Evolutionary conservation across 2,797 vertebrate genomes (phyloP), one percentile per base, ranked within the genome.

Genomic region (Erpetoichthys calabaricus): DNA sequence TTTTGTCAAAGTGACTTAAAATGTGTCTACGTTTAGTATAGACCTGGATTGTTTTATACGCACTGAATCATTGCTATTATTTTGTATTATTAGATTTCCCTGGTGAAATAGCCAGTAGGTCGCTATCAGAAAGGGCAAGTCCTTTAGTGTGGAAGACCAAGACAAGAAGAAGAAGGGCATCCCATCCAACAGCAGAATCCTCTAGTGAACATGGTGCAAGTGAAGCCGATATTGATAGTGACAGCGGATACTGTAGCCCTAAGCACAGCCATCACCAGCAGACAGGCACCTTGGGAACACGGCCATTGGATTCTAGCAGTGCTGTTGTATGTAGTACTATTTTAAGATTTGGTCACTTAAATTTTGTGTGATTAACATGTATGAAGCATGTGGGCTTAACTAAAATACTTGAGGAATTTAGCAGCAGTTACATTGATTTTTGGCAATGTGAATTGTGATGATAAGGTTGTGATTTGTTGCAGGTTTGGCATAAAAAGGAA

Each of bases 201-300:
- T 97, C 91, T 43, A 92, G 84, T 1, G 95, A 98, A 53, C 92
- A 91, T 60, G 91, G 92, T 0, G 85, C 89, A 8, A 92, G 91
- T 1, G 95, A 98, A 77, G 94, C 91, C 0, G 95, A 98, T 59
- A 94, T 98, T n/a, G 95, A 98, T 82, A 98, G 95, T 2, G 94
- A 98, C 68, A 98, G 95, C 7, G 95, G 95, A 47, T 98, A 98
- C 59, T 98, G 95, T 60, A 98, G 95, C 67, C 95, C 95, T 47
- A 95, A 94, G 67, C 93, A 98, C 74, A 89, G 91, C 82, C 89
- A 89, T 63, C 78, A 64, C 67, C 85, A 83, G 63, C 70, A 76
- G 7, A 59, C 7, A 5, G 59, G 70, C 0, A 79, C 79, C 1
- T 55, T 71, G 62, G 46, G 71, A 62, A 62, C 76, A 4, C 75